Percentiles rank a stretch among this genome's conserved stretches.
Conservation (phyloP, 2,888 invertebrate genomes). For the Eupelmus urozonus region DNA sequence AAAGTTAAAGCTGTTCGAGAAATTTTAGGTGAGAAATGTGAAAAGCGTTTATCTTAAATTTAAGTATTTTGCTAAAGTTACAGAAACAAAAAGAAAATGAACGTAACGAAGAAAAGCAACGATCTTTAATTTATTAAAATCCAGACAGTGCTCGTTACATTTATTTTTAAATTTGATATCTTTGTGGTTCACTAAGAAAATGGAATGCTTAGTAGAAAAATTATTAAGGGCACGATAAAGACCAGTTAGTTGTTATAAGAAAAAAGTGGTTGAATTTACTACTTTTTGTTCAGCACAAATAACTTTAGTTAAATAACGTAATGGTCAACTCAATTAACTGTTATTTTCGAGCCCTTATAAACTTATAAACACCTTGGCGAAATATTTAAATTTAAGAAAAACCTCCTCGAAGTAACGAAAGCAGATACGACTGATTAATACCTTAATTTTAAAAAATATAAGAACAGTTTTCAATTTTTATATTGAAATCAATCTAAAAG, state of each 20-base stretch:
- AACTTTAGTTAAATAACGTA: neutral
- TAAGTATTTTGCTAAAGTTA: slow-evolving; percentile 11
- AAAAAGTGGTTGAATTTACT: neutral
- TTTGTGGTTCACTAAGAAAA: too few relatives aligned
- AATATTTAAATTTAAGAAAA: slow-evolving; percentile 16
- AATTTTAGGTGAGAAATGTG: neutral
- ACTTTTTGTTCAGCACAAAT: slow-evolving; percentile 17
- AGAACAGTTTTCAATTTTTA: too few relatives aligned
- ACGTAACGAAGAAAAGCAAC: neutral
- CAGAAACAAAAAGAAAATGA: too few relatives aligned
- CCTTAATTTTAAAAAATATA: too few relatives aligned
- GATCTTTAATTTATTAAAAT: slow-evolving; percentile 6
- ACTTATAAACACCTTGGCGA: too few relatives aligned
- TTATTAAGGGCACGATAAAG: neutral
- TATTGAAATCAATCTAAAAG: too few relatives aligned
- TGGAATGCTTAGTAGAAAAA: too few relatives aligned
- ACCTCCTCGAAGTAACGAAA: neutral
- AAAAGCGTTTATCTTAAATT: neutral
- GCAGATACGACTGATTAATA: too few relatives aligned
- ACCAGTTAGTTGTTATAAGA: neutral
- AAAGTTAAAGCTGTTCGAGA: neutral
- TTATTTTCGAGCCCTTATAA: neutral
- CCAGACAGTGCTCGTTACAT: too few relatives aligned
- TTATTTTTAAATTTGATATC: too few relatives aligned
- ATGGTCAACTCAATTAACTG: neutral